A percentile compares a stretch with the other conserved stretches of the same genome.
Conservation (phyloP, 2,797 vertebrate species). For the Delichon dasypus region DNA sequence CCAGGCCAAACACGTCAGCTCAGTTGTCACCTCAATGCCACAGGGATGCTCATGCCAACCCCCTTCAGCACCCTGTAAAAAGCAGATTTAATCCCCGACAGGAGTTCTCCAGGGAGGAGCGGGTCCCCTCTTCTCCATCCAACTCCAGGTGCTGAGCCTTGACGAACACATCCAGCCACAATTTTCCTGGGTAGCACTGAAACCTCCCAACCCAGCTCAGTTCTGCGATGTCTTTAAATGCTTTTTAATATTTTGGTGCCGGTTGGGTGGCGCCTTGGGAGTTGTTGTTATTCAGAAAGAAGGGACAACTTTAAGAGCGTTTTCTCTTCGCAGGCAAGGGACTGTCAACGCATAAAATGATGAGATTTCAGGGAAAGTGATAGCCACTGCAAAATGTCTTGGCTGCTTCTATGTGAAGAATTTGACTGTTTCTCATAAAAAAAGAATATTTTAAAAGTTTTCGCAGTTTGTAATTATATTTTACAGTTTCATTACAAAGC, state of each 20-base stretch:
- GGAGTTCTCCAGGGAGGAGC: not conserved
- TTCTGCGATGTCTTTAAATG: conserved; percentile 13
- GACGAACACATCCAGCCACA: not conserved
- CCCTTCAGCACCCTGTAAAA: not conserved
- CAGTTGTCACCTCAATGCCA: accelerated
- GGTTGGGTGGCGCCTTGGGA: conserved; percentile 10
- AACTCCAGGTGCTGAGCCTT: not conserved
- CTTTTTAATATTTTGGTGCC: not conserved
- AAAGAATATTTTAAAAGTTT: conserved; percentile 38
- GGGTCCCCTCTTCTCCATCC: not conserved
- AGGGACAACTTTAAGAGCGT: conserved; percentile 28
- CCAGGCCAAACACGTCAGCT: not conserved
- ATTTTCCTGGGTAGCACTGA: not conserved
- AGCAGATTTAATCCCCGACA: not conserved
- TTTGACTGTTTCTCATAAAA: conserved; percentile 44
- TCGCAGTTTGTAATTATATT: conserved; percentile 70
- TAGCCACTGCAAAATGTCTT: conserved; percentile 28
- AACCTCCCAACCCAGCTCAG: not conserved
- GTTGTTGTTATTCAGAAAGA: conserved; percentile 52
- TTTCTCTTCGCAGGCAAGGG: conserved; percentile 15
- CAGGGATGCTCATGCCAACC: not conserved
- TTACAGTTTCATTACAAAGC: conserved; percentile 72
- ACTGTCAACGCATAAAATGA: conserved; percentile 24
- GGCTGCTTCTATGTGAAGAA: conserved; percentile 6
- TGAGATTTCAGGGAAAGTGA: conserved; percentile 33